Conservation (phyloP, 2,888 invertebrate species). For the Dexiosoma caninum region DNA sequence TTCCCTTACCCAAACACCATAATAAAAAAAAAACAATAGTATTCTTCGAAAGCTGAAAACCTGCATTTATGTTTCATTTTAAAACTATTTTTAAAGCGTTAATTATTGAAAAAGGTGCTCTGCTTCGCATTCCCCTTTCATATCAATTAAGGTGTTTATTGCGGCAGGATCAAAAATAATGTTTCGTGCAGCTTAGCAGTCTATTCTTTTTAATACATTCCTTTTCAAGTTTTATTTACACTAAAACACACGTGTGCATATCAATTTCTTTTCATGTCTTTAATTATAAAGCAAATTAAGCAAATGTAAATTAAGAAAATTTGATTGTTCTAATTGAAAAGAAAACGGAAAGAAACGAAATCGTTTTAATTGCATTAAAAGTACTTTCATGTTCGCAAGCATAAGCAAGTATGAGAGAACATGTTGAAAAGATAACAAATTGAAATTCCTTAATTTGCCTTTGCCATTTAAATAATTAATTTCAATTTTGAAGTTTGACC, state of each 20-base stretch:
- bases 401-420: no score
- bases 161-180: neutral
- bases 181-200: neutral
- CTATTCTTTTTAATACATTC: neutral
- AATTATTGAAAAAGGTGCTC: no score
- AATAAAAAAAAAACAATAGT: no score
- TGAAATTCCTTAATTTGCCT: neutral
- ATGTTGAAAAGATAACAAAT: no score
- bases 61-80: no score
- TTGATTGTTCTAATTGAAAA: neutral
- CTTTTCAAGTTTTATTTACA: neutral
- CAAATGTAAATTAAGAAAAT: no score
- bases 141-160: constrained; percentile 20
- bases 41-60: no score
- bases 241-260: neutral
- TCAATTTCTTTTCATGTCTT: constrained; percentile 2
- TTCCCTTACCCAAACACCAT: no score
- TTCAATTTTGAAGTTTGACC: neutral
- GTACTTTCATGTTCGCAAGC: neutral
- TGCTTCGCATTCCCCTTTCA: no score
- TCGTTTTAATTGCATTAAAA: neutral
- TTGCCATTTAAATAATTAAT: neutral
- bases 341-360: neutral
- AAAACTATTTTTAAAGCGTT: no score
- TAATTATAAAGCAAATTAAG: no score